Base-by-base conservation (phyloP, 2,113 vertebrate genomes). In the Brachyistius frenatus region DNA sequence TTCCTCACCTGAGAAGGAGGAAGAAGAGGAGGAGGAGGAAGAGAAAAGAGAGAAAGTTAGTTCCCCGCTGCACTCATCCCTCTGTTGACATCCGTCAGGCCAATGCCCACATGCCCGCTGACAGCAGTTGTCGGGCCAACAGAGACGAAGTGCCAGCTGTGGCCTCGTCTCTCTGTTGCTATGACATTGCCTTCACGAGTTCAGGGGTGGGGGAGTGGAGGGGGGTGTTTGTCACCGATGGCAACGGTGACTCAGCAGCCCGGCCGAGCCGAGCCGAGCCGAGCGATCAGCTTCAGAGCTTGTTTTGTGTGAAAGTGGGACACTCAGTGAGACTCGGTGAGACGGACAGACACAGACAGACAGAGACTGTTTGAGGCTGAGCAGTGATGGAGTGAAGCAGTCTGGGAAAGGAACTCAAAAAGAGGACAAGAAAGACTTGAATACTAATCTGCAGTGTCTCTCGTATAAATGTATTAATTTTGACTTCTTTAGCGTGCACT, bases 1-100 rank as follows among this genome's bases (percentile, higher is more conserved):
- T 99, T 98, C 73, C 97, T 96, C 92, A 99, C 96, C 97, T 99
- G 90, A 41, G 55, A 64, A 30, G 55, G 46, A 66, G 44, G n/a
- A 4, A 31, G 14, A 5, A 0, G 37, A n/a, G 30, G 5, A 49
- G 31, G 16, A 11, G n/a, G 35, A 11, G 13, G 32, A 55, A 2
- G 2, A 49, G 0, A 23, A 0, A 31, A n/a, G 33, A 10, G 23
- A 68, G 13, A 50, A 23, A 54, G 71, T 85, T 68, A 83, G 65
- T 69, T 44, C 46, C 58, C 49, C 10, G 3, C 3, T 61, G 47
- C 35, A 56, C 44, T 82, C 77, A 69, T 41, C 46, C 50, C 14
- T 46, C 0, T 80, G 74, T 77, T 70, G 78, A 83, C 83, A 70
- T 66, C 9, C 77, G 83, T 23, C 80, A 39, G 39, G 52, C 39